Conservation (phyloP, 1,140 invertebrate species). For the Brachionus asplanchnoidis region DNA sequence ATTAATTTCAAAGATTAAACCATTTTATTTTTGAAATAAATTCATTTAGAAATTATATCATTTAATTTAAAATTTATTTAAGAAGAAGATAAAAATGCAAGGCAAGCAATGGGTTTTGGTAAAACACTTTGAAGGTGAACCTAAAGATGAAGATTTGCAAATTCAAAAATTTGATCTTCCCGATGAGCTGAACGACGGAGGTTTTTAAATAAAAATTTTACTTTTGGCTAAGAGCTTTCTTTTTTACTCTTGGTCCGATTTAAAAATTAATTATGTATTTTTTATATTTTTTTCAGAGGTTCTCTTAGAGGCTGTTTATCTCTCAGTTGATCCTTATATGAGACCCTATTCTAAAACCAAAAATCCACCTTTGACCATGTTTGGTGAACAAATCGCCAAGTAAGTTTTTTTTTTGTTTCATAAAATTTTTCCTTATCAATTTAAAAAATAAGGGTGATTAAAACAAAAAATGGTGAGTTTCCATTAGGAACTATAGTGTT, state of each 20-base stretch:
- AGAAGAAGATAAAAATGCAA: slow-evolving; percentile 50
- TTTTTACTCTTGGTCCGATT: no score
- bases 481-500: slow-evolving; percentile 62
- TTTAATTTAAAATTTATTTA: not conserved
- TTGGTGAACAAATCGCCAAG: slow-evolving; percentile 40
- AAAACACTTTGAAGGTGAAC: slow-evolving; percentile 64
- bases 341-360: slow-evolving; percentile 47
- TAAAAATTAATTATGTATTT: not conserved
- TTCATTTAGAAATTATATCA: not conserved
- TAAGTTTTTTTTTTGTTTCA: not conserved
- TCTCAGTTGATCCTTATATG: slow-evolving; percentile 71
- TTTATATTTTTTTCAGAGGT: slow-evolving; percentile 59
- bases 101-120: slow-evolving; percentile 63
- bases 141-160: slow-evolving; percentile 63
- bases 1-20: not conserved
- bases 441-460: slow-evolving; percentile 52
- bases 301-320: slow-evolving; percentile 64
- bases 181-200: slow-evolving; percentile 12
- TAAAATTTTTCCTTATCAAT: not conserved
- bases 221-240: not conserved
- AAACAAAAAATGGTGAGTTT: slow-evolving; percentile 63
- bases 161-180: slow-evolving; percentile 64
- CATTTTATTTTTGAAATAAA: not conserved
- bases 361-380: slow-evolving; percentile 42
- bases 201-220: not conserved